Conservation (phyloP, 2,888 invertebrate genomes). For the Toxonevra muliebris region DNA sequence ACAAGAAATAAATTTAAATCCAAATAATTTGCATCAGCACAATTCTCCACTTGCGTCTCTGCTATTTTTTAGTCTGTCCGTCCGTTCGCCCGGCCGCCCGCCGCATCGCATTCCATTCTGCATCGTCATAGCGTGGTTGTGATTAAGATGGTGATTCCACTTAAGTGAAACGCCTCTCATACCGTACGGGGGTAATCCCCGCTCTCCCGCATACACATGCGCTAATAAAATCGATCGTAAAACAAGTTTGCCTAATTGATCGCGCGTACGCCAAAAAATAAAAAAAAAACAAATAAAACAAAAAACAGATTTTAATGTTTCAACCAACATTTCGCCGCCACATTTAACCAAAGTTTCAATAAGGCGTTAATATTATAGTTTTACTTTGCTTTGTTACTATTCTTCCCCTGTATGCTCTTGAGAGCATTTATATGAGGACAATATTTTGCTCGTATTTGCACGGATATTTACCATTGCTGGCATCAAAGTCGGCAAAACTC, state of each 20-base stretch:
- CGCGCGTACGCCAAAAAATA: conserved; percentile 60
- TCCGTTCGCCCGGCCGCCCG: no score
- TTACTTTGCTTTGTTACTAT: conserved; percentile 39
- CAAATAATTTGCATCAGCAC: background rate
- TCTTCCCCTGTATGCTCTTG: background rate
- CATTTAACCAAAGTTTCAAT: conserved; percentile 24
- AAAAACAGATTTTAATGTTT: conserved; percentile 1
- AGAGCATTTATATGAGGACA: background rate
- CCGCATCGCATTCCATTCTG: conserved; percentile 18
- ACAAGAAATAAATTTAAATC: no score
- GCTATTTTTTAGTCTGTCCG: no score
- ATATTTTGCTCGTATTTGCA: background rate
- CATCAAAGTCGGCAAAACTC: conserved; percentile 31
- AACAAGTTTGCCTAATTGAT: conserved; percentile 64
- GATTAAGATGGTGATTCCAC: conserved; percentile 3
- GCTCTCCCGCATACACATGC: conserved; percentile 12
- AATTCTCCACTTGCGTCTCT: background rate
- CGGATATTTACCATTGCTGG: no score
- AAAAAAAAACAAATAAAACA: conserved; percentile 23
- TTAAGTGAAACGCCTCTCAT: conserved; percentile 28
- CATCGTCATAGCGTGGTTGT: conserved; percentile 12
- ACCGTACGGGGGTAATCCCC: background rate
- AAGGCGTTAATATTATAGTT: conserved; percentile 53
- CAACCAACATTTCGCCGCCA: no score
- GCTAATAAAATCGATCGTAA: conserved; percentile 63